Evolutionary conservation across 1,140 invertebrate genomes (phyloP).

Genomic region (Anastrepha obliqua): DNA sequence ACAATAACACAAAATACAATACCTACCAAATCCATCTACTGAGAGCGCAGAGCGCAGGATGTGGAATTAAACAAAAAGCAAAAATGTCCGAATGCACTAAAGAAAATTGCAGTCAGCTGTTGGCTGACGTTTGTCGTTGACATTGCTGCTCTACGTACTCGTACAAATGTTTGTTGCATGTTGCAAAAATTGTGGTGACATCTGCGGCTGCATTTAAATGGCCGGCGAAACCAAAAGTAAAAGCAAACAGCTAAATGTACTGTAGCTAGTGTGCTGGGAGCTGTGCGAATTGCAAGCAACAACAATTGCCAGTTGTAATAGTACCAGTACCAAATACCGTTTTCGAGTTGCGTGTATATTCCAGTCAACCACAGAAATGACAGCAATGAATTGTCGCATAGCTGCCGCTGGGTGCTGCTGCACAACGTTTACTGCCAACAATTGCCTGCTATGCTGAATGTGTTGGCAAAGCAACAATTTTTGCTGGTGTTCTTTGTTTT

Average conservation of each 20-base stretch:
- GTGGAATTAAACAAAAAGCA: too few relatives aligned
- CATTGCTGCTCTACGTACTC: neutral
- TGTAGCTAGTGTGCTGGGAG: neutral
- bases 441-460: neutral
- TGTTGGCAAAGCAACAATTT: neutral
- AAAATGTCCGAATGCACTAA: too few relatives aligned
- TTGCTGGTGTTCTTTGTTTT: neutral
- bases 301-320: neutral
- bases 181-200: slow-evolving; percentile 33
- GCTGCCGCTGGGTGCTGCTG: neutral
- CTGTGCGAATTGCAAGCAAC: neutral
- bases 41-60: too few relatives aligned
- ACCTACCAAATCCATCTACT: too few relatives aligned
- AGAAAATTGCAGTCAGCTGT: too few relatives aligned
- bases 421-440: neutral
- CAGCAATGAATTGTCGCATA: slow-evolving; percentile 31
- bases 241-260: slow-evolving; percentile 8
- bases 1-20: too few relatives aligned
- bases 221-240: neutral
- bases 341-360: neutral
- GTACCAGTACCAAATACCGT: neutral
- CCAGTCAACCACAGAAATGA: slow-evolving; percentile 35
- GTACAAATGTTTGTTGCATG: neutral
- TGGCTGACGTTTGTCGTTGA: neutral
- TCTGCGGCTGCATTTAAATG: slow-evolving; percentile 39